Evolutionary conservation across 2,113 vertebrate species (phyloP), one percentile per base, ranked within the genome.

Genomic region (Gymnocephalus cernua): DNA sequence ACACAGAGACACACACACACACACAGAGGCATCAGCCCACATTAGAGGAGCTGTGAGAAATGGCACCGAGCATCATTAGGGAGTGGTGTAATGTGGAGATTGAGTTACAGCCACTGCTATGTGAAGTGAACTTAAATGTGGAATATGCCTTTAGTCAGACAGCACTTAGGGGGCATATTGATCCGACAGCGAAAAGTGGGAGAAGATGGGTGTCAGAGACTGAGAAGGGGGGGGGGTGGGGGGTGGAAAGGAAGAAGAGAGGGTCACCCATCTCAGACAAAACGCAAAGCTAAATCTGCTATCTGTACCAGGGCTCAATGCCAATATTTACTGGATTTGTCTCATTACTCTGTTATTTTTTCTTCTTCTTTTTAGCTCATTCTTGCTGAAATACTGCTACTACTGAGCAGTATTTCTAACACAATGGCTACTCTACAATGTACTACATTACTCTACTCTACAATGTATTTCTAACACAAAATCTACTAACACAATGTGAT

Each of bases 131-230:
- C 89, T 88, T 88, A 86, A 91, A 93, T 83, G 83, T 91, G 85
- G 88, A 90, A 88, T 94, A 86, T 92, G 89, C 88, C 80, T 88
- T 92, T 82, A 90, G 89, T 88, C 85, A 89, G 91, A 90, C 83
- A 76, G 87, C 89, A 91, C 88, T 93, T 90, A 82, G 76, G 59
- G 83, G 59, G 51, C 9, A 10, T 86, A 94, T 93, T 80, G 94
- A 93, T 93, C 86, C 21, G 4, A 51, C 74, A 69, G 77, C 71
- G 81, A 88, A 89, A 91, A 86, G 79, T 73, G 56, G 77, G 67
- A 72, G 68, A 66, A 59, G 76, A 86, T 76, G 80, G 83, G 70
- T 87, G 86, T 85, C 74, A 58, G 85, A 80, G 58, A 54, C 48
- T n/a, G 45, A 10, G 32, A 38, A 61, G 62, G 68, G 66, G 14